These are phyloP conservation scores for Zosterops japonicus DNA, from an alignment of 2,113 vertebrate species.

Conservation along the genomic window DNA sequence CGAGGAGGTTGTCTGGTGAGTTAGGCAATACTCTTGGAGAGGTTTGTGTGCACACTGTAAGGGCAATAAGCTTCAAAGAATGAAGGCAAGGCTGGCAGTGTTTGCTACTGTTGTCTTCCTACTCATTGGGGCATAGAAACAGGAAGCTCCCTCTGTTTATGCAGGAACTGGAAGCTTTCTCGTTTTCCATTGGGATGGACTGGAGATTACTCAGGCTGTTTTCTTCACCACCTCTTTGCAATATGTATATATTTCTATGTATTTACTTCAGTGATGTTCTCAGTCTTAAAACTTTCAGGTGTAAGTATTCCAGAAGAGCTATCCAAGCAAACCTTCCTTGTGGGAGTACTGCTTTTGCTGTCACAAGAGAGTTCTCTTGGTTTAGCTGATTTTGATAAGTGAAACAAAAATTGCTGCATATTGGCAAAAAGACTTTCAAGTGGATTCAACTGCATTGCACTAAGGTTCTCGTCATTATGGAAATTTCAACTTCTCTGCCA, in stretches of 20 bases:
- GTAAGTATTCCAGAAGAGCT: not conserved
- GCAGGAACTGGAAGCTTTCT: not conserved
- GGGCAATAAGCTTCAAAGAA: not conserved
- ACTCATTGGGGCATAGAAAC: not conserved
- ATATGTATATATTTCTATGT: not conserved
- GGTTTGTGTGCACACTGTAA: not conserved
- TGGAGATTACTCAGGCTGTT: not conserved
- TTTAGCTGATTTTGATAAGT: not conserved
- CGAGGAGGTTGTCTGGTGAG: not conserved
- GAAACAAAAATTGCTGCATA: not conserved
- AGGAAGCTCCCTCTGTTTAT: not conserved
- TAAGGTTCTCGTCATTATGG: not conserved
- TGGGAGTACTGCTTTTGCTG: not conserved
- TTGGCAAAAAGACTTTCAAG: not conserved
- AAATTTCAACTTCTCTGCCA: constrained; percentile 12
- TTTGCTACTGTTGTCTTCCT: not conserved
- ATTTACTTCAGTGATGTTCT: not conserved
- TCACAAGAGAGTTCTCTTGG: not conserved
- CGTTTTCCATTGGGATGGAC: not conserved
- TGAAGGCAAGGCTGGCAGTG: not conserved
- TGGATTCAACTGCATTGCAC: constrained; percentile 13
- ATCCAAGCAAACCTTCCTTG: not conserved
- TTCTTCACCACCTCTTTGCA: not conserved
- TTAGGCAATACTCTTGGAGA: constrained; percentile 25
- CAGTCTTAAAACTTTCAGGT: not conserved